phyloP scores from a whole-genome alignment of 2,797 vertebrate genomes.

The Gallinago stenura region DNA sequence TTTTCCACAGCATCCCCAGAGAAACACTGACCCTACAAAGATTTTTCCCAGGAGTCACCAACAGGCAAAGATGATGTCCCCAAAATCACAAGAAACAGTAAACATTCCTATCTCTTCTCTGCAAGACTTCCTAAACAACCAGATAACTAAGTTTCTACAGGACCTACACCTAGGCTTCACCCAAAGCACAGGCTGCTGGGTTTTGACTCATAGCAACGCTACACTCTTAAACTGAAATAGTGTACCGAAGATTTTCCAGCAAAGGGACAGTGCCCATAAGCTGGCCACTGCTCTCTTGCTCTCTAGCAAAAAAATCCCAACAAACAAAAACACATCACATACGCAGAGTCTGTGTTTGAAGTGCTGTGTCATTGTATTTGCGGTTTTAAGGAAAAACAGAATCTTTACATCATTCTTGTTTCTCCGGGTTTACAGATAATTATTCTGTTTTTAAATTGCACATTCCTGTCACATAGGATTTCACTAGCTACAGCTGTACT shows the following conservation, averaged over 20 bases:
- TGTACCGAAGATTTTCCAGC: neutral
- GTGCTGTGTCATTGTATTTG: neutral
- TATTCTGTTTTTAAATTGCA: neutral
- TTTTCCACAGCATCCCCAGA: neutral
- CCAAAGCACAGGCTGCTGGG: neutral
- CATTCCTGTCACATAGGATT: slow-evolving; percentile 4
- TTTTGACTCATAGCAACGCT: neutral
- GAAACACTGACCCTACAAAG: neutral
- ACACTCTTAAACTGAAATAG: neutral
- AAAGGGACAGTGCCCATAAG: neutral
- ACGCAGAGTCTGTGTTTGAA: neutral
- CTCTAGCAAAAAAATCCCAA: neutral
- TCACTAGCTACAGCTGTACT: slow-evolving; percentile 1
- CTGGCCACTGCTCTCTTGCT: neutral
- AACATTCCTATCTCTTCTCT: neutral
- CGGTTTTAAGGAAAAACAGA: neutral
- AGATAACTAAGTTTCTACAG: neutral
- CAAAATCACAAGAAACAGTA: neutral
- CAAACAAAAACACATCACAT: neutral
- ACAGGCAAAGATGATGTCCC: neutral
- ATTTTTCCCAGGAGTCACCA: neutral
- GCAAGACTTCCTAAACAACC: neutral
- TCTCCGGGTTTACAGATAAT: neutral
- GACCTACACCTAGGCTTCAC: neutral
- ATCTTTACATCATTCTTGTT: neutral